phyloP scores from a whole-genome alignment of 2,888 invertebrate species.

The Myopa testacea region DNA sequence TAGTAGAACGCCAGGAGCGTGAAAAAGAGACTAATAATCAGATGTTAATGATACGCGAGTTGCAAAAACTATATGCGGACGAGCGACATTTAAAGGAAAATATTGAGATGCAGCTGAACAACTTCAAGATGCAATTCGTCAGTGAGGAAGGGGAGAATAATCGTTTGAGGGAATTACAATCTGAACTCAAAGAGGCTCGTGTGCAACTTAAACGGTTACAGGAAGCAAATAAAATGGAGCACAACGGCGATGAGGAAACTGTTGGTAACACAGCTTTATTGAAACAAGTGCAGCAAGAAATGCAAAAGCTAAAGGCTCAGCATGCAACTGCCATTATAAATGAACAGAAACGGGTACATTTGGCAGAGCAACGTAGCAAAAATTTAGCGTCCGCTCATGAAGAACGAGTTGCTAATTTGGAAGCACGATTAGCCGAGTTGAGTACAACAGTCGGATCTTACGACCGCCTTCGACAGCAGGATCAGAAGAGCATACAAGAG shows the following conservation, averaged over 20 bases:
- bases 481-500: slow-evolving; percentile 78
- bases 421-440: slow-evolving; percentile 81
- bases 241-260: slow-evolving; percentile 23
- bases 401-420: slow-evolving; percentile 80
- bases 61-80: slow-evolving; percentile 80
- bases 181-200: slow-evolving; percentile 75
- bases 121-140: slow-evolving; percentile 69
- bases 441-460: slow-evolving; percentile 83
- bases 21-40: slow-evolving; percentile 85
- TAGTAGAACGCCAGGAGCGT: slow-evolving; percentile 82
- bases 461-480: slow-evolving; percentile 78
- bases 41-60: slow-evolving; percentile 81
- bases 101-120: slow-evolving; percentile 75
- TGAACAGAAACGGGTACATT: slow-evolving; percentile 79
- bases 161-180: slow-evolving; percentile 70
- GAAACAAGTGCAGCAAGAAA: slow-evolving; percentile 78
- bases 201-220: slow-evolving; percentile 76
- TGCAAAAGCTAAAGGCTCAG: slow-evolving; percentile 78
- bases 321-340: slow-evolving; percentile 78
- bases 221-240: slow-evolving; percentile 39
- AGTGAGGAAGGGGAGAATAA: slow-evolving; percentile 62
- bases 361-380: slow-evolving; percentile 79
- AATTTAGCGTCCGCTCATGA: slow-evolving; percentile 79
- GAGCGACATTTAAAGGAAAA: slow-evolving; percentile 82
- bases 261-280: slow-evolving; percentile 70